Conservation (phyloP, 2,797 vertebrate genomes). For the Paratrypauchen microcephalus region DNA sequence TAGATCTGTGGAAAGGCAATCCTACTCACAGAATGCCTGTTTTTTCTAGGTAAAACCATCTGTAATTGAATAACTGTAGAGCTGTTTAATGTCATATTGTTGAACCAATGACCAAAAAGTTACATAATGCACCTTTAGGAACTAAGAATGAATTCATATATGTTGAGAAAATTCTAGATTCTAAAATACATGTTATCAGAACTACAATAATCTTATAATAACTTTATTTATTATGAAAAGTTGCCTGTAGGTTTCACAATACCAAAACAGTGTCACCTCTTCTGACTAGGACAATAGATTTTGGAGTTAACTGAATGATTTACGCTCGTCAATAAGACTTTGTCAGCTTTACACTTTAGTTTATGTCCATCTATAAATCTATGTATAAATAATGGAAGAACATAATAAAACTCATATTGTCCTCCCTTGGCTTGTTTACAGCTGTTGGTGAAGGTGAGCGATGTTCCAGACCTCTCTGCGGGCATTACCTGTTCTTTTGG, state of each 20-base stretch:
- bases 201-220: not conserved
- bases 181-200: not conserved
- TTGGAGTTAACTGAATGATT: not conserved
- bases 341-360: not conserved
- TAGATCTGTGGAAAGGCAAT: too few relatives aligned
- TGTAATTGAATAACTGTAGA: too few relatives aligned
- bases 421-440: slow-evolving; percentile 50
- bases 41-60: too few relatives aligned
- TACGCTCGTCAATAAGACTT: not conserved
- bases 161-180: too few relatives aligned
- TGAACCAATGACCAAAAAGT: too few relatives aligned
- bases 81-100: too few relatives aligned
- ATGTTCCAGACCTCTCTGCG: slow-evolving; percentile 88
- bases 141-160: too few relatives aligned
- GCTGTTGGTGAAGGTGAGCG: slow-evolving; percentile 90
- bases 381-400: not conserved
- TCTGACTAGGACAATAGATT: not conserved
- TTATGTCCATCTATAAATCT: not conserved
- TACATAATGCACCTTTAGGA: too few relatives aligned
- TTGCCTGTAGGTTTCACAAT: not conserved
- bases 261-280: not conserved
- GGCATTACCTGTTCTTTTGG: slow-evolving; percentile 94
- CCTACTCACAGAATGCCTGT: too few relatives aligned
- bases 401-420: not conserved
- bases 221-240: not conserved